Evolutionary conservation across 2,113 vertebrate genomes (phyloP).

Genomic region (Tylochromis polylepis): DNA sequence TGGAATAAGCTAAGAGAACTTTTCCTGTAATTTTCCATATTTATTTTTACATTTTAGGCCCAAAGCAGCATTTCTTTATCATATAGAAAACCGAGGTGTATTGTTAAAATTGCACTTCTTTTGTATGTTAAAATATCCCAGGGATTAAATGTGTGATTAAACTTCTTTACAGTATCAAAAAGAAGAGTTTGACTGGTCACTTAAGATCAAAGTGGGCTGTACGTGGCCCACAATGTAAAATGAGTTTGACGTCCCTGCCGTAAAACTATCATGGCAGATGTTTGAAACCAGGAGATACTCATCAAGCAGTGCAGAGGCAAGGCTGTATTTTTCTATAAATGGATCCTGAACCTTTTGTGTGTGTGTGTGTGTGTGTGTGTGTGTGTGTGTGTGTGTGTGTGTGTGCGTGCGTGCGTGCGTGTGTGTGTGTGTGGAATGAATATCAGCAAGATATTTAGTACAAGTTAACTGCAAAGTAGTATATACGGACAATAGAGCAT

Average conservation of each 20-base stretch:
- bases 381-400: background rate
- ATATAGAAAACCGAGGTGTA: background rate
- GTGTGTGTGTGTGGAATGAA: background rate
- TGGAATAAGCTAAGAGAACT: background rate
- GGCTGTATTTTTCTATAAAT: background rate
- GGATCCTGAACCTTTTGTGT: background rate
- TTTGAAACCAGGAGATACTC: conserved; percentile 40
- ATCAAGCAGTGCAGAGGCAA: conserved; percentile 7
- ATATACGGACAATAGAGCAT: background rate
- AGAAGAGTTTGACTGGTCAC: background rate
- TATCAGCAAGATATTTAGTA: background rate
- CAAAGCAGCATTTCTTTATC: background rate
- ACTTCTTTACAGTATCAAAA: background rate
- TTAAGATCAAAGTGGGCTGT: background rate
- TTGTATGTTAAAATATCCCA: background rate
- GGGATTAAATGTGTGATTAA: background rate
- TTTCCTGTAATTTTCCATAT: background rate
- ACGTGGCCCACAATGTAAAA: background rate
- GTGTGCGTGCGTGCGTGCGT: background rate
- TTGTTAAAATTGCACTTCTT: background rate
- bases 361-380: background rate
- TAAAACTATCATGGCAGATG: conserved; percentile 21
- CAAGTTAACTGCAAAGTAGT: background rate
- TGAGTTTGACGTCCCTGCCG: background rate
- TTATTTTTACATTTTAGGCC: background rate